Base-by-base conservation (phyloP, 1,140 invertebrate species). In the Aleiodes sp. region DNA sequence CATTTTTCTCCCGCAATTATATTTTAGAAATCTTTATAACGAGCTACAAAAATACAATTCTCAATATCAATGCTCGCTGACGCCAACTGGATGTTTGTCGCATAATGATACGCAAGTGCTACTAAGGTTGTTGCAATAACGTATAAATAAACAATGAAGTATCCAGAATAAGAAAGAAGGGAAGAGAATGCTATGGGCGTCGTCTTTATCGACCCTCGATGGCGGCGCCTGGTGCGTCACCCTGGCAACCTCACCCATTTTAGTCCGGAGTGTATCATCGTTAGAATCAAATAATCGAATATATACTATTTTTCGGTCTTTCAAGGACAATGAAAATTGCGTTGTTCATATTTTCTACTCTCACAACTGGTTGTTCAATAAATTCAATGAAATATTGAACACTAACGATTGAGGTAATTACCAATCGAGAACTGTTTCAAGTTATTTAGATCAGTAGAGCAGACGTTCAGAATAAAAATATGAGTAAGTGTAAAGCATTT, bases 191-290 rank as follows among this genome's bases (percentile, higher is more conserved):
- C 37, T 35, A 35, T 43, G 19, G 41, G 41, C 66, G 67, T 63
- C 60, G 28, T 63, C 9, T 19, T 33, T 69, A 69, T 69, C 67
- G 67, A 69, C 60, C 60, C 41, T 69, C 19, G 39, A 28, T 24
- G 29, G 12, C 52, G 67, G 46, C 60, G 67, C 43, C 67, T n/a
- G 37, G 60, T 28, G 41, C 33, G 37, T 56, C 41, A 14, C 60
- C 67, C 31, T 69, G 60, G 67, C 60, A 69, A 69, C 67, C 28
- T 63, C 56, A 52, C 59, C 59, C 28, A 62, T 35, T 61, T 68
- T 65, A 31, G 16, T 65, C 9, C 63, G 31, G 31, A 29, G 26
- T 16, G 46, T 1, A n/a, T 16, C 26, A 52, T 24, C 12, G 9
- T 16, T 2, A 52, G 46, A 52, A 21, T 24, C 46, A 24, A 24